Conservation (phyloP, 2,797 vertebrate genomes). For the Scarus forsteni region DNA sequence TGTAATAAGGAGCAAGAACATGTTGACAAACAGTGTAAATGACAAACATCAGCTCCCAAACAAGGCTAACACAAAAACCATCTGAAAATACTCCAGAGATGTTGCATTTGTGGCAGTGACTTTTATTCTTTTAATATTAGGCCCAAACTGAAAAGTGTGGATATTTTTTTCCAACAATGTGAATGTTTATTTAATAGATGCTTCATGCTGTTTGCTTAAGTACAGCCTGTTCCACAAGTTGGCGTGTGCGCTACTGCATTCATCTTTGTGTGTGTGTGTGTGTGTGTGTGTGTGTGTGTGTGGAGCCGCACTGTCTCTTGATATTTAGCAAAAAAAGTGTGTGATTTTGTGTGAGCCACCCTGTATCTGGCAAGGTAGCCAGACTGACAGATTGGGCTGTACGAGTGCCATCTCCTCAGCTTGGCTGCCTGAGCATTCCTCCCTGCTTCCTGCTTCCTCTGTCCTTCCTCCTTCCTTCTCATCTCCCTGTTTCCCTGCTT, state of each 20-base stretch:
- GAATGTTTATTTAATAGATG: slow-evolving; percentile 11
- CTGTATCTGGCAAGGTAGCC: slow-evolving; percentile 77
- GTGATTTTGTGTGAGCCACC: slow-evolving; percentile 73
- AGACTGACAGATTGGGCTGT: slow-evolving; percentile 83
- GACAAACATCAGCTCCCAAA: not conserved
- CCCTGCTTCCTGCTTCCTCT: slow-evolving; percentile 49
- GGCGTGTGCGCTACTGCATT: slow-evolving; percentile 41
- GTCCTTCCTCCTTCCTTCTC: slow-evolving; percentile 42
- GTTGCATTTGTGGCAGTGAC: not conserved
- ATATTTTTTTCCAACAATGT: slow-evolving; percentile 26
- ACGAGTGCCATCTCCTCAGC: slow-evolving; percentile 76
- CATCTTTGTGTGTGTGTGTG: slow-evolving; percentile 55
- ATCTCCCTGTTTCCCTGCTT: slow-evolving; percentile 58
- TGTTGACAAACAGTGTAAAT: not conserved
- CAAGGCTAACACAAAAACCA: not conserved
- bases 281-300: no score
- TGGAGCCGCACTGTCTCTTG: slow-evolving; percentile 62
- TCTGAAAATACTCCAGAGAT: not conserved
- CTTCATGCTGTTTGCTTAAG: slow-evolving; percentile 32
- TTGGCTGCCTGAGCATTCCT: slow-evolving; percentile 67
- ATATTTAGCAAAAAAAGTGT: slow-evolving; percentile 73
- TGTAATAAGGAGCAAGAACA: no score
- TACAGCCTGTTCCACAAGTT: slow-evolving; percentile 66
- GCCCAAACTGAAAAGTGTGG: not conserved
- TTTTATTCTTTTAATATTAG: not conserved